Evolutionary conservation across 2,888 invertebrate genomes (phyloP).

Genomic region (Dasysyrphus tricinctus): DNA sequence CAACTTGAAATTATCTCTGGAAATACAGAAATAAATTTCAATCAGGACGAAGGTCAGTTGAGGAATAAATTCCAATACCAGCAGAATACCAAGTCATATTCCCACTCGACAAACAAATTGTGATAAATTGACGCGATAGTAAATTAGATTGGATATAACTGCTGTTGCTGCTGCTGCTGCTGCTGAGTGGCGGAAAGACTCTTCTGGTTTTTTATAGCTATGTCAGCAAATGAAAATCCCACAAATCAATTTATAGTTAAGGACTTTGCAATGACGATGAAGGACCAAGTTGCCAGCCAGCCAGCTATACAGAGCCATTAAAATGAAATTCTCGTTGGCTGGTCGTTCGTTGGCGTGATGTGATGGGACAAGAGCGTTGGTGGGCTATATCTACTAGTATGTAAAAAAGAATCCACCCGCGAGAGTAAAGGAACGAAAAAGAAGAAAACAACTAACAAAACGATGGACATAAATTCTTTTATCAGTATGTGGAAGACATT

Average conservation of each 20-base stretch:
- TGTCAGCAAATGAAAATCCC: constrained; percentile 71
- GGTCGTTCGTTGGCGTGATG: not conserved
- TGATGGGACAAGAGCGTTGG: constrained; percentile 35
- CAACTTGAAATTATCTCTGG: constrained; percentile 78
- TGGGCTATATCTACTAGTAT: constrained; percentile 4
- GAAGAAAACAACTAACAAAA: constrained; percentile 21
- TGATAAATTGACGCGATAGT: constrained; percentile 82
- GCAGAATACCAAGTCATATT: constrained; percentile 15
- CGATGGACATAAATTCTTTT: constrained; percentile 66
- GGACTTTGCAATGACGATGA: constrained; percentile 41
- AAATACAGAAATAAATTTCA: constrained; percentile 83
- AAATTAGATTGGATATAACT: constrained; percentile 80
- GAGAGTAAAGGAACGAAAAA: not conserved
- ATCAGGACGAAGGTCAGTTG: constrained; percentile 72
- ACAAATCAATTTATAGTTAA: constrained; percentile 71
- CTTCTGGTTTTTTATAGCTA: constrained; percentile 31
- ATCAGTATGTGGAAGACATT: constrained; percentile 68
- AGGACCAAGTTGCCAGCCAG: constrained; percentile 16
- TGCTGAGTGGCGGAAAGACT: constrained; percentile 32
- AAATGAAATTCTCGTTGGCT: constrained; percentile 61
- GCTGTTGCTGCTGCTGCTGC: constrained; percentile 40
- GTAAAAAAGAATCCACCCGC: constrained; percentile 34
- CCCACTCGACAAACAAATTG: constrained; percentile 79
- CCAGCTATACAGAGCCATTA: constrained; percentile 35
- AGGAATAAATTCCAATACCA: constrained; percentile 16